A percentile compares a stretch with the other conserved stretches of the same genome.
Evolutionary conservation across 2,113 vertebrate species (phyloP).

Genomic region (Megalops atlanticus): DNA sequence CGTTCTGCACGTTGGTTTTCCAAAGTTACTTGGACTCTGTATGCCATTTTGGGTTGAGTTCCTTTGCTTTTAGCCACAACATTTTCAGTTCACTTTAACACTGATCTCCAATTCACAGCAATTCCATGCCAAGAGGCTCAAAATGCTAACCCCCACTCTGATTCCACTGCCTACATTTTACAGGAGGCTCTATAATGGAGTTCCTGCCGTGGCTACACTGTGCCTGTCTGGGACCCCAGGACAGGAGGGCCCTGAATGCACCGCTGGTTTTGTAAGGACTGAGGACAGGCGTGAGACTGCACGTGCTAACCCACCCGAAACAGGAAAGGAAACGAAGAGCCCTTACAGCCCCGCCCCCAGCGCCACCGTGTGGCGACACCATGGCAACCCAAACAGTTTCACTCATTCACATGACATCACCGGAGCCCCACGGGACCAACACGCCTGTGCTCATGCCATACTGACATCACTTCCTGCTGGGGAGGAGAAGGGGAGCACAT

Average conservation of each 20-base stretch:
- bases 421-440: slow-evolving; percentile 53
- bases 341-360: neutral
- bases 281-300: neutral
- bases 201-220: too few relatives aligned
- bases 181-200: neutral
- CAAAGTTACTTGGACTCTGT: neutral
- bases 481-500: slow-evolving; percentile 39
- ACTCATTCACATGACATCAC: slow-evolving; percentile 53
- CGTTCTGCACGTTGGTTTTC: neutral
- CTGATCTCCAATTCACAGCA: neutral
- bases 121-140: neutral
- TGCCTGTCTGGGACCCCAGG: neutral
- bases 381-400: neutral
- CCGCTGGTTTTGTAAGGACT: neutral
- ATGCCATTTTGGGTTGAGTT: neutral
- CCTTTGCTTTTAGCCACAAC: neutral
- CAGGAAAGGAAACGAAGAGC: neutral
- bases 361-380: neutral
- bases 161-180: neutral
- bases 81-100: neutral
- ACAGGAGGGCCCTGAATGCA: neutral
- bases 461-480: slow-evolving; percentile 56
- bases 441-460: slow-evolving; percentile 71
- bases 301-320: neutral
- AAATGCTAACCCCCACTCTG: neutral